A percentile compares a stretch with the other conserved stretches of the same genome.
Evolutionary conservation across 2,888 invertebrate genomes (phyloP).

Genomic region (Orchestes rusci): DNA sequence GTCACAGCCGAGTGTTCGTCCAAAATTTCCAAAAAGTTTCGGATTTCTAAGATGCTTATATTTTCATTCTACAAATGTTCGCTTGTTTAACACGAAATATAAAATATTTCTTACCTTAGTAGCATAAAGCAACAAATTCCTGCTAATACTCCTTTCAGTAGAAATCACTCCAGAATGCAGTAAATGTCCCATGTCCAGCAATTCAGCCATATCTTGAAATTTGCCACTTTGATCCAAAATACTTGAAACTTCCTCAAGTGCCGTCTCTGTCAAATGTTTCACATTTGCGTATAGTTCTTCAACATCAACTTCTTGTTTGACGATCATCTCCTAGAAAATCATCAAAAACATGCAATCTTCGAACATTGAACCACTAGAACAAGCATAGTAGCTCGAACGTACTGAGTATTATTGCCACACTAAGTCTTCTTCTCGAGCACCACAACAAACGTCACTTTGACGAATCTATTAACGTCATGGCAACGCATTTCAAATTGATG

Average conservation of each 20-base stretch:
- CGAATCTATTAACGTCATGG: no score
- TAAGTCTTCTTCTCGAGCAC: no score
- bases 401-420: no score
- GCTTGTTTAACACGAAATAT: no score
- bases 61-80: conserved; percentile 35
- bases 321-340: conserved; percentile 26
- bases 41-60: conserved; percentile 35
- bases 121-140: conserved; percentile 51
- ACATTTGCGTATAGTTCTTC: conserved; percentile 33
- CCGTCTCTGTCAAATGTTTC: conserved; percentile 34
- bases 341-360: no score
- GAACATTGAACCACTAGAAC: no score
- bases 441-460: no score
- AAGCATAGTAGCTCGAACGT: no score
- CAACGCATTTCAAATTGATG: no score
- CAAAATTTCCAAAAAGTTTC: conserved; percentile 39
- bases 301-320: conserved; percentile 31
- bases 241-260: conserved; percentile 45
- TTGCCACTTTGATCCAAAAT: conserved; percentile 51
- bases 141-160: conserved; percentile 47
- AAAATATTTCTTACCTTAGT: conserved; percentile 45
- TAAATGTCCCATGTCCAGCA: conserved; percentile 46
- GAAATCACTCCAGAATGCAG: conserved; percentile 47
- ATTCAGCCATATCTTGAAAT: conserved; percentile 54
- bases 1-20: conserved; percentile 40